Conservation (phyloP, 2,888 invertebrate genomes). For the Pecten maximus region DNA sequence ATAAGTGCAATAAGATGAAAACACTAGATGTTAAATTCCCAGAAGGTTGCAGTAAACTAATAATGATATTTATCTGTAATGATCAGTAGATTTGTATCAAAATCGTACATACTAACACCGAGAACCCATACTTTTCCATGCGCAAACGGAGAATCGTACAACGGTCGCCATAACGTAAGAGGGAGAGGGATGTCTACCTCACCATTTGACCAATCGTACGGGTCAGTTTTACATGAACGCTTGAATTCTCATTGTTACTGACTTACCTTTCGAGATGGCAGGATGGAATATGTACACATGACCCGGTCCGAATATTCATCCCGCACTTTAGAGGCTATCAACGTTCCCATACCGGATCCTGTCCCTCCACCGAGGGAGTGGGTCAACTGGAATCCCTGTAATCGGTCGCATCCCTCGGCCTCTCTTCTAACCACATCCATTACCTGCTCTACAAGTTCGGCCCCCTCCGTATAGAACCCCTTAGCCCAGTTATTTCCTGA, state of each 20-base stretch:
- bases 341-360: neutral
- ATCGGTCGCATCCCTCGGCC: neutral
- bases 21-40: too few species aligned
- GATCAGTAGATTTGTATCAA: too few species aligned
- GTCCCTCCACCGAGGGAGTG: neutral
- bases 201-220: too few species aligned
- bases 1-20: too few species aligned
- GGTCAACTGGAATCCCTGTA: neutral
- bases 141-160: too few species aligned
- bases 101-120: too few species aligned
- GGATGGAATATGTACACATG: neutral
- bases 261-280: neutral
- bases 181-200: too few species aligned
- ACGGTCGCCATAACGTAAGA: too few species aligned
- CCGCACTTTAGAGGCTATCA: slow-evolving; percentile 1
- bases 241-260: neutral
- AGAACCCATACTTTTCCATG: too few species aligned
- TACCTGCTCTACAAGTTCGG: neutral
- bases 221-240: too few species aligned
- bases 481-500: neutral
- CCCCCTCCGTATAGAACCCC: neutral
- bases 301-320: neutral
- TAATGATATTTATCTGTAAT: too few species aligned
- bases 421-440: neutral
- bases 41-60: too few species aligned